Evolutionary conservation across 92 coral and sea anemone genomes (phyloP).

Genomic region (Palythoa grandiflora): DNA sequence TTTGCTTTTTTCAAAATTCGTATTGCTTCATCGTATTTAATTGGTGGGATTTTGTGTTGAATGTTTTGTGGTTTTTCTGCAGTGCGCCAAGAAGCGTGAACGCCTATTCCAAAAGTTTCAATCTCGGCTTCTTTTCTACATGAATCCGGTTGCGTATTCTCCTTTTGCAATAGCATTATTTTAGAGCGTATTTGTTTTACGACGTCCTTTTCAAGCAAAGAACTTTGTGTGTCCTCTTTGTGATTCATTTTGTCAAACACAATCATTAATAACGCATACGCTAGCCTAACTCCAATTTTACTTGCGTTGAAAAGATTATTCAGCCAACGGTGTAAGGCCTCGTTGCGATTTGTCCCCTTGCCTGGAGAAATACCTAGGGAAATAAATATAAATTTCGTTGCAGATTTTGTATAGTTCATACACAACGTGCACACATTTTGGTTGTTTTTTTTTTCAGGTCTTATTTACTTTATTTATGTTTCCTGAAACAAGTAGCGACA

Average conservation of each 20-base stretch:
- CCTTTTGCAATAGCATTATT: background rate
- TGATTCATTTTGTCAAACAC: conserved; percentile 44
- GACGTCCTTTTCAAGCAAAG: background rate
- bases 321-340: conserved; percentile 53
- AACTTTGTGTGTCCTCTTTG: conserved; percentile 9
- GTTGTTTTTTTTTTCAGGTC: no score
- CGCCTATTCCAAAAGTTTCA: no score
- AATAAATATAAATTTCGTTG: background rate
- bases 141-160: no score
- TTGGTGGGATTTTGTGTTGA: no score
- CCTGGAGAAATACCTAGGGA: conserved; percentile 45
- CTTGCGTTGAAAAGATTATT: conserved; percentile 45
- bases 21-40: no score
- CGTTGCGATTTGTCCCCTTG: conserved; percentile 59
- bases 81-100: no score
- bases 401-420: background rate
- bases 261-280: conserved; percentile 55
- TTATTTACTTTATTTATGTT: no score
- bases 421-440: background rate
- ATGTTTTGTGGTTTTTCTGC: no score
- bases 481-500: no score
- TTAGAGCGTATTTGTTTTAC: background rate
- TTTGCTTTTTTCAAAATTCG: no score
- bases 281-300: conserved; percentile 55
- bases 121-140: no score